These are phyloP conservation scores for Girardia tigrina DNA, from an alignment of 2,888 invertebrate species.

Conservation along the genomic window DNA sequence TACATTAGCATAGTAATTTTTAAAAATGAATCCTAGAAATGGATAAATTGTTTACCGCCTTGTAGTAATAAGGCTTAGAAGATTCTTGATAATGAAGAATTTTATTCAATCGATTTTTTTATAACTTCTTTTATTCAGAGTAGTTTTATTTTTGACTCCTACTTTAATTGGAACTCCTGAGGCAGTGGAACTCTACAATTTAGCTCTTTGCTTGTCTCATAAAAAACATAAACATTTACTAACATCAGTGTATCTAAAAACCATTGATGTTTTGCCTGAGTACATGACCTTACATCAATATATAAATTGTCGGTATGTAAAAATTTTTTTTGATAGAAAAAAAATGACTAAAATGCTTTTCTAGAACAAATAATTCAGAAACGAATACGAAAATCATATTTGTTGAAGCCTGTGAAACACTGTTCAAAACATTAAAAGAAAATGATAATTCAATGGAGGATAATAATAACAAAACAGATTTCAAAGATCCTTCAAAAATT, in stretches of 20 bases:
- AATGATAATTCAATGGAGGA: not conserved
- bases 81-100: no score
- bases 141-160: not conserved
- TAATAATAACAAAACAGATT: not conserved
- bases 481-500: not conserved
- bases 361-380: not conserved
- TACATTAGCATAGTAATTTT: no score
- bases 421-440: not conserved
- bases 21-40: no score
- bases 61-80: no score
- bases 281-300: not conserved
- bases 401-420: not conserved
- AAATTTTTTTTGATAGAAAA: not conserved
- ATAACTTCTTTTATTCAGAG: no score
- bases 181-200: slow-evolving; percentile 4
- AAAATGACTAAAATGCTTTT: not conserved
- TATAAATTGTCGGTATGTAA: not conserved
- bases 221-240: not conserved
- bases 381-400: not conserved
- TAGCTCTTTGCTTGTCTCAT: not conserved
- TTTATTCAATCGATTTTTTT: no score
- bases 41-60: no score
- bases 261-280: not conserved
- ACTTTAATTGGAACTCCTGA: not conserved
- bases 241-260: not conserved